Conservation (phyloP, 92 coral and sea anemone species). For the Ricordea florida region DNA sequence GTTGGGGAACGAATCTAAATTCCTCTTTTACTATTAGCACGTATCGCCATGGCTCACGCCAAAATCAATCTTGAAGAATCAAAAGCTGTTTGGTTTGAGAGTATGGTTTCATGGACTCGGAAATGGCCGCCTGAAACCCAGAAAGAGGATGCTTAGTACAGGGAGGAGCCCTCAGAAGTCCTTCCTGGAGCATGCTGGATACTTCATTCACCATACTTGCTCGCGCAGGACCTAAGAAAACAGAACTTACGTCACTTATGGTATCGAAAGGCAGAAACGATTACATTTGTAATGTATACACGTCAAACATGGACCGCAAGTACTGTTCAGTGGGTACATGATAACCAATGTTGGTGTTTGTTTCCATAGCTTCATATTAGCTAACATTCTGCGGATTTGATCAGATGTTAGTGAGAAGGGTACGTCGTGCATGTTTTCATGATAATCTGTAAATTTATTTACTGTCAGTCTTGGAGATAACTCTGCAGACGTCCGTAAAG, state of each 20-base stretch:
- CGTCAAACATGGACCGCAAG: background rate
- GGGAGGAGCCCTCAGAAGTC: conserved; percentile 69
- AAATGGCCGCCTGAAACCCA: conserved; percentile 71
- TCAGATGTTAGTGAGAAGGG: no score
- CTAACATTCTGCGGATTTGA: no score
- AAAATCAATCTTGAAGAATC: conserved; percentile 24
- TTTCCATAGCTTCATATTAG: no score
- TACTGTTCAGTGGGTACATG: background rate
- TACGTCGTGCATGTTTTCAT: no score
- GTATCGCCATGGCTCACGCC: no score
- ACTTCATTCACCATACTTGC: conserved; percentile 76
- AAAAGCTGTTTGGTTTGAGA: conserved; percentile 73
- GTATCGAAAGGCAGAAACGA: no score
- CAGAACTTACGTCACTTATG: background rate
- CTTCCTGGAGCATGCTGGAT: conserved; percentile 64
- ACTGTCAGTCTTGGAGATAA: no score
- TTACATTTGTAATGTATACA: background rate
- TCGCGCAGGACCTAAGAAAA: conserved; percentile 60
- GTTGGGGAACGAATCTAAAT: no score
- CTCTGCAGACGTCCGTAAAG: no score
- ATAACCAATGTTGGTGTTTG: no score
- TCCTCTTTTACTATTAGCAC: no score
- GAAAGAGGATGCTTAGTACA: conserved; percentile 70
- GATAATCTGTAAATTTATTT: no score
- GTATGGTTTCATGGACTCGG: conserved; percentile 72